Percentiles rank a stretch among this genome's conserved stretches.
phyloP scores from a whole-genome alignment of 2,797 vertebrate species.

The Vireo griseus region DNA sequence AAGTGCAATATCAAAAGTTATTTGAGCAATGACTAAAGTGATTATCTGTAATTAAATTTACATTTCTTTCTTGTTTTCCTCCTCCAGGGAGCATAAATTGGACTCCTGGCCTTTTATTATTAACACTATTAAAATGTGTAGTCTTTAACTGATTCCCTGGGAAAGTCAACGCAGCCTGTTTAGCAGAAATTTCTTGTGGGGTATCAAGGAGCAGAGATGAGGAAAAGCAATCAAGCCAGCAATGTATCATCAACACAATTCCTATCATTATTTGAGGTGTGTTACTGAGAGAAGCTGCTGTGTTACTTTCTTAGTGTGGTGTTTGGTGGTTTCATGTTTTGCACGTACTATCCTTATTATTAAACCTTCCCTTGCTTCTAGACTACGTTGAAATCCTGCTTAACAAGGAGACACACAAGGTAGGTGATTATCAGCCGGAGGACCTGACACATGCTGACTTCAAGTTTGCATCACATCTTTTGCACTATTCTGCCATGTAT shows the following conservation, averaged over 20 bases:
- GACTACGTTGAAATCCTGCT: neutral
- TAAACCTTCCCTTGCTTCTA: neutral
- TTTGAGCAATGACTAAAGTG: neutral
- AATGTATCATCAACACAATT: neutral
- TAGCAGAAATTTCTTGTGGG: neutral
- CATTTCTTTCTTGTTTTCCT: neutral
- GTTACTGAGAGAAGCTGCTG: neutral
- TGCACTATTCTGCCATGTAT: neutral
- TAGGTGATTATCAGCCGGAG: neutral
- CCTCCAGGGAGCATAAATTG: neutral
- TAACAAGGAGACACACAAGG: neutral
- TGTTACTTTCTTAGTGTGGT: neutral
- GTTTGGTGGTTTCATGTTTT: neutral
- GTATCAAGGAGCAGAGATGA: neutral
- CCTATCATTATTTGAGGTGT: rapidly evolving
- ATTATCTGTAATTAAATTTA: neutral
- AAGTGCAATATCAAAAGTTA: neutral
- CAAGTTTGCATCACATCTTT: neutral
- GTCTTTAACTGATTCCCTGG: neutral
- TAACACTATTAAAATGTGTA: neutral
- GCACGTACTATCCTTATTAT: neutral
- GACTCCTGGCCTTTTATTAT: neutral
- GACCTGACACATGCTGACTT: neutral
- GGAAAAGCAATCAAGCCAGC: neutral
- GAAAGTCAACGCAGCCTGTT: neutral